Evolutionary conservation across 30 jellyfish, hydroid and myxozoan species (phyloP).

Genomic region (Hydra vulgaris): DNA sequence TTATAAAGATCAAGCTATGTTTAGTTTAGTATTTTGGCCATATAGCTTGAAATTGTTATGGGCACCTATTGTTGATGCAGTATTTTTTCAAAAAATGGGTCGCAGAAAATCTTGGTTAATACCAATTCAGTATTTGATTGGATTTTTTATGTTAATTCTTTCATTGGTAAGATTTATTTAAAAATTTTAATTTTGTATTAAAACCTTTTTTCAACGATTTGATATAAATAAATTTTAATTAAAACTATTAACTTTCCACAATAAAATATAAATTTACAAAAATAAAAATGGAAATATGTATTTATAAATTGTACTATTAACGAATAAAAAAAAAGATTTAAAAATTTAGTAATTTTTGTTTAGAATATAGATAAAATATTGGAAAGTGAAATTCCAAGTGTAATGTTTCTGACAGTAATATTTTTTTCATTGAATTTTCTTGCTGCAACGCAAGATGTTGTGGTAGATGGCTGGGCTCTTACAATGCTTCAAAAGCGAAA

Average conservation of each 20-base stretch:
- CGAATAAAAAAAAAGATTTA: too few species aligned
- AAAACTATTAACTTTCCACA: too few species aligned
- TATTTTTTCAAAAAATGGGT: slow-evolving; percentile 57
- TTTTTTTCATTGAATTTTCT: slow-evolving; percentile 74
- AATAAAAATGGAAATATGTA: too few species aligned
- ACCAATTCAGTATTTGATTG: slow-evolving; percentile 82
- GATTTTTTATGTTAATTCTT: slow-evolving; percentile 61
- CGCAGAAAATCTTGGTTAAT: slow-evolving; percentile 95
- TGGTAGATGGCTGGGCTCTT: slow-evolving; percentile 99
- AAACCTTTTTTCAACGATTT: too few species aligned
- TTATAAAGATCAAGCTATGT: slow-evolving; percentile 84
- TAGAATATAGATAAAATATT: slow-evolving; percentile 52
- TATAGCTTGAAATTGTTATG: slow-evolving; percentile 90
- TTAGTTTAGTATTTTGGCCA: slow-evolving; percentile 94
- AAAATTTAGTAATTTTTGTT: neutral
- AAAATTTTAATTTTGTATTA: too few species aligned
- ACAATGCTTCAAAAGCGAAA: slow-evolving; percentile 64
- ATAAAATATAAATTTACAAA: too few species aligned
- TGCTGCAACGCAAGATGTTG: slow-evolving; percentile 99
- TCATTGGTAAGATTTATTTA: slow-evolving; percentile 45
- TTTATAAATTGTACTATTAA: too few species aligned
- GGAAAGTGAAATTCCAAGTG: slow-evolving; percentile 76
- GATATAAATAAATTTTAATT: too few species aligned
- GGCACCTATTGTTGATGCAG: slow-evolving; percentile 99
- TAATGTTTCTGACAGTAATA: slow-evolving; percentile 41